phyloP scores from a whole-genome alignment of 2,113 vertebrate genomes.

The Macrotus californicus region DNA sequence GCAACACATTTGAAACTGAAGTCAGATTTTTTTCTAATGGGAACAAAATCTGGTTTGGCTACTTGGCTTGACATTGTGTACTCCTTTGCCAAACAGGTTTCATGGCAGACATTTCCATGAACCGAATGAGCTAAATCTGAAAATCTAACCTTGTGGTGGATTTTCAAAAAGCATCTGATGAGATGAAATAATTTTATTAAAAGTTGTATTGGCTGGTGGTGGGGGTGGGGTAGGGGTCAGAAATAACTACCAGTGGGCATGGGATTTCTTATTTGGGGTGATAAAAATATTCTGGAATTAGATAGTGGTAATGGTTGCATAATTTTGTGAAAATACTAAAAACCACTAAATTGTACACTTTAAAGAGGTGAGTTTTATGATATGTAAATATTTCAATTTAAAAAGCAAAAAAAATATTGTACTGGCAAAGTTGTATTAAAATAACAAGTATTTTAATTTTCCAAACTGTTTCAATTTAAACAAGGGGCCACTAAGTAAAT shows the following conservation, averaged over 20 bases:
- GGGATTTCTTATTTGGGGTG: not conserved
- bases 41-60: not conserved
- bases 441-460: not conserved
- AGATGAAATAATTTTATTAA: constrained; percentile 28
- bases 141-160: constrained; percentile 13
- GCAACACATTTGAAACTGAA: not conserved
- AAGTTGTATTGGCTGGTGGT: not conserved
- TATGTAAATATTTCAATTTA: not conserved
- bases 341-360: not conserved
- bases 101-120: not conserved
- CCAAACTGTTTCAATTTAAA: not conserved
- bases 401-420: not conserved
- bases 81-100: not conserved
- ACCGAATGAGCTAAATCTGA: not conserved
- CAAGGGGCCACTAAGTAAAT: not conserved
- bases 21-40: not conserved
- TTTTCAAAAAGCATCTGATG: not conserved
- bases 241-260: not conserved
- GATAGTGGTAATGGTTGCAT: not conserved
- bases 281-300: constrained; percentile 9
- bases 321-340: not conserved
- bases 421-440: not conserved
- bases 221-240: not conserved
- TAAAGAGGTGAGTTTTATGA: not conserved
- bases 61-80: not conserved